phyloP scores from a whole-genome alignment of 1,140 invertebrate species.

The Drepana arcuata region DNA sequence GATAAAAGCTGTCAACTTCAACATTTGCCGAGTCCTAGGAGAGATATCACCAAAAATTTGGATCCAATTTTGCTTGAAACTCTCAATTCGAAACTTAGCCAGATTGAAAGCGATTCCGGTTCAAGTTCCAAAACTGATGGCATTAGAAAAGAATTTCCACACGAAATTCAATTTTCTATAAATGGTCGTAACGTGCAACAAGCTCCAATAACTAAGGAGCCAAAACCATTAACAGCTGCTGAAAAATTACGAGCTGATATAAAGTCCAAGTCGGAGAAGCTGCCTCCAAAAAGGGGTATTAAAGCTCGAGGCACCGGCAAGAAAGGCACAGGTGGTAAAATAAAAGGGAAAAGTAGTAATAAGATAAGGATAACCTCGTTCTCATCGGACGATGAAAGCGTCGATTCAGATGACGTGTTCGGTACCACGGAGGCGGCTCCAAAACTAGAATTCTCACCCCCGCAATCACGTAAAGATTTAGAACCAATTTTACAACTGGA shows the following conservation, averaged over 20 bases:
- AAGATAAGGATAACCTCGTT: constrained; percentile 81
- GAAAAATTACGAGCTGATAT: constrained; percentile 71
- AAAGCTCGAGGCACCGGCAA: constrained; percentile 71
- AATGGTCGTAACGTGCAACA: constrained; percentile 57
- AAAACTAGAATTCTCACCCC: constrained; percentile 78
- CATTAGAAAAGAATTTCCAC: constrained; percentile 74
- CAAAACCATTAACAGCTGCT: constrained; percentile 49
- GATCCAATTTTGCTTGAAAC: constrained; percentile 77
- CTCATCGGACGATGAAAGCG: constrained; percentile 79
- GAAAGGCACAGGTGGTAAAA: constrained; percentile 68
- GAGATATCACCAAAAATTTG: constrained; percentile 77
- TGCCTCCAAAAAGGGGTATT: constrained; percentile 70
- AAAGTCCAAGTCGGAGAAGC: constrained; percentile 68
- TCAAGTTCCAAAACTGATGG: constrained; percentile 79
- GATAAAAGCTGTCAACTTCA: constrained; percentile 76
- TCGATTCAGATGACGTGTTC: constrained; percentile 81
- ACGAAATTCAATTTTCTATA: constrained; percentile 68
- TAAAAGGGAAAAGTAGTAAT: constrained; percentile 73
- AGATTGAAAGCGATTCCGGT: constrained; percentile 80
- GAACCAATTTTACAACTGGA: constrained; percentile 79
- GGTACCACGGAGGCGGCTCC: constrained; percentile 79
- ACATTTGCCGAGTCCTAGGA: constrained; percentile 76
- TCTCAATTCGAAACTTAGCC: constrained; percentile 79
- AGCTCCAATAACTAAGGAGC: constrained; percentile 56
- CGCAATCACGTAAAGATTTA: constrained; percentile 79